phyloP scores from a whole-genome alignment of 2,113 vertebrate species.

The Clarias gariepinus region DNA sequence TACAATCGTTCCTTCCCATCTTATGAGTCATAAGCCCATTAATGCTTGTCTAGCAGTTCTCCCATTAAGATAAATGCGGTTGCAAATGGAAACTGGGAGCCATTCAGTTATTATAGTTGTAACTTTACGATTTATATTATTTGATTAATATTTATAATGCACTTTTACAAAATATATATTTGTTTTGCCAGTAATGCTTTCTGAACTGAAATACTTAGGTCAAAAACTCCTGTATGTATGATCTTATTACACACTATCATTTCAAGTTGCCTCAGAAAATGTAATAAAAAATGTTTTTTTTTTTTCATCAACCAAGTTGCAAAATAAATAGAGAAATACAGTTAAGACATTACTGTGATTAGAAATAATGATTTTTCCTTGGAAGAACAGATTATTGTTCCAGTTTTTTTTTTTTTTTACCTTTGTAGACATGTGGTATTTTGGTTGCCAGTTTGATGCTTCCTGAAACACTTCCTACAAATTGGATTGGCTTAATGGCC shows the following conservation, averaged over 20 bases:
- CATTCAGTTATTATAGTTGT: neutral
- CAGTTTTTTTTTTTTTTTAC: neutral
- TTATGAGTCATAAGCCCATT: neutral
- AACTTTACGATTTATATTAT: neutral
- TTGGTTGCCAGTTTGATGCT: neutral
- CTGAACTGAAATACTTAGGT: neutral
- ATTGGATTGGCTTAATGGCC: neutral
- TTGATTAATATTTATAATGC: conserved; percentile 8
- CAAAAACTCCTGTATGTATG: neutral
- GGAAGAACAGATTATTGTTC: neutral
- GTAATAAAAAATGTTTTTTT: neutral
- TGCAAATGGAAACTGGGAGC: conserved; percentile 9
- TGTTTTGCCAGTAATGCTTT: neutral
- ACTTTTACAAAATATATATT: neutral
- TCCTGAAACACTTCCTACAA: neutral
- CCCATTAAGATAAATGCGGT: neutral
- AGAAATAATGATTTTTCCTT: neutral
- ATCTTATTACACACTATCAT: neutral
- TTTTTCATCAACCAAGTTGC: neutral
- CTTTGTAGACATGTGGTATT: neutral
- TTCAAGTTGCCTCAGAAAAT: neutral
- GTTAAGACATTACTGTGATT: neutral
- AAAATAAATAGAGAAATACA: neutral
- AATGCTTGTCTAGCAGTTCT: neutral
- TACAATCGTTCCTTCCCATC: neutral